phyloP scores from a whole-genome alignment of 2,888 invertebrate genomes.

The Mesorhabditis sp. region DNA sequence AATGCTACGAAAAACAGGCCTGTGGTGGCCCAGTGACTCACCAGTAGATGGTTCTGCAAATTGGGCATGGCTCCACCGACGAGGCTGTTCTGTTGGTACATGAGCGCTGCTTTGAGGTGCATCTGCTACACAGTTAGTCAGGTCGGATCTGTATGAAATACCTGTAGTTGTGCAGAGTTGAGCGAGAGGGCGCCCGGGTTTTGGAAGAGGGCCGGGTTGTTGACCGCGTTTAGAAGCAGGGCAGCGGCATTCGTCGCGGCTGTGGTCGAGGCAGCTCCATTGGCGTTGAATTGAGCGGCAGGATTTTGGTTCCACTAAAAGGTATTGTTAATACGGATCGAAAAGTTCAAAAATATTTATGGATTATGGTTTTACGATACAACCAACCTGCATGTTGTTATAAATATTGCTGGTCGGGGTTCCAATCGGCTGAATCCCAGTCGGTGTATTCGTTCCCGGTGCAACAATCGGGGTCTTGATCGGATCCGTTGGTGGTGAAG shows the following conservation, averaged over 20 bases:
- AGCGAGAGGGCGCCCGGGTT: background rate
- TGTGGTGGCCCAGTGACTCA: background rate
- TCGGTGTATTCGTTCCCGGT: too few relatives aligned
- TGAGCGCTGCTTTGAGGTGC: background rate
- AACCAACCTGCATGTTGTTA: background rate
- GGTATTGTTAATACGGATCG: background rate
- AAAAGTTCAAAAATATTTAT: background rate
- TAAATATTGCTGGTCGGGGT: too few relatives aligned
- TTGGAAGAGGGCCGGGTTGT: background rate
- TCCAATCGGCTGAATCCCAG: too few relatives aligned
- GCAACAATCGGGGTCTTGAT: background rate
- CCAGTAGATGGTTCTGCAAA: background rate
- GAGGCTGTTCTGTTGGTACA: background rate
- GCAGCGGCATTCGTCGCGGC: background rate
- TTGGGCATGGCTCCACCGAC: background rate
- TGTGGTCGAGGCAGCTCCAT: slow-evolving; percentile 3
- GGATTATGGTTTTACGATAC: background rate
- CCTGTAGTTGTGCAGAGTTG: background rate
- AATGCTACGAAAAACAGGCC: too few relatives aligned
- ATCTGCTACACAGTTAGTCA: background rate
- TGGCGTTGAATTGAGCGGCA: slow-evolving; percentile 7
- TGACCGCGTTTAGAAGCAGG: background rate
- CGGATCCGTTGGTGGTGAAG: slow-evolving; percentile 18
- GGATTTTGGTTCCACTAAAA: background rate
- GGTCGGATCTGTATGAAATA: background rate